Evolutionary conservation across 2,888 invertebrate species (phyloP), one percentile per base, ranked within the genome.

Genomic region (Dorcus parallelipipedus): DNA sequence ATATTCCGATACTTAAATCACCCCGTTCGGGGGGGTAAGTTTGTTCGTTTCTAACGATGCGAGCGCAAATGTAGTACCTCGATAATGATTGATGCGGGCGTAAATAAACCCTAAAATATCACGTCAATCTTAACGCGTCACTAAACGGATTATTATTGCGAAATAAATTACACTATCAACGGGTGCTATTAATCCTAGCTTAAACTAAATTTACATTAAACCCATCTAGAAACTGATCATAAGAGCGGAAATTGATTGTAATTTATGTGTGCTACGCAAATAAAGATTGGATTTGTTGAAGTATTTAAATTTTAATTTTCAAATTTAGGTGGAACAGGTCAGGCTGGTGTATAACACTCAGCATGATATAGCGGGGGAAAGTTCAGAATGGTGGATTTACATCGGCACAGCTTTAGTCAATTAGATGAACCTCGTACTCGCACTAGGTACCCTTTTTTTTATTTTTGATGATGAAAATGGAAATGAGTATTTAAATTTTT

Each of bases 311-410:
- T 17, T 17, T 17, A 5, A 41, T 42, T 38, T 38, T 40, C 17
- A 40, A 40, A 17, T 9, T 38, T 61, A 73, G 72, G 69, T 69
- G 69, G 71, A 73, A 73, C 70, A 71, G 68, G 67, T 70, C 65
- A 69, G 67, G 66, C 68, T 65, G 65, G 63, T 54, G 48, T 52
- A 56, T 61, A 58, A 58, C 26, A 61, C 59, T 58, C 68, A 69
- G 66, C 61, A 69, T 70, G 68, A 65, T 70, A 62, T 72, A 62
- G 66, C 54, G 55, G 47, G 49, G 54, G 43, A 63, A 57, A 62
- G 55, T 49, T 45, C 5, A 33, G 26, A 33, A 75, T 75, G 74
- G 71, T 73, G 64, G 74, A 75, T 69, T 47, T 71, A 65, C 74
- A 72, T 62, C 69, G 71, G 58, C 72, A 71, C 65, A 73, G 69